These are phyloP conservation scores for Orycteropus afer DNA, from an alignment of 2,113 vertebrate genomes.

Conservation along the genomic window DNA sequence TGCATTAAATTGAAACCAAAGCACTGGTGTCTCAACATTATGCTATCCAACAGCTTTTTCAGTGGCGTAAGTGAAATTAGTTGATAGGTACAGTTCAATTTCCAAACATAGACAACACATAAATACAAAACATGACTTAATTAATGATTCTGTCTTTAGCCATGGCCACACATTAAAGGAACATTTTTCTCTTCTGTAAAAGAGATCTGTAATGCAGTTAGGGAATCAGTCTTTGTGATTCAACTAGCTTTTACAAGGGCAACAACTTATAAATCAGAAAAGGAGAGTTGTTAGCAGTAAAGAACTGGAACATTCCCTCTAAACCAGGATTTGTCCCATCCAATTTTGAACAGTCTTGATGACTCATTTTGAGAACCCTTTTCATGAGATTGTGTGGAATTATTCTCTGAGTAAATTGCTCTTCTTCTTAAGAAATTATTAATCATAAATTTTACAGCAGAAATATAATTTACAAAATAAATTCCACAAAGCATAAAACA, in stretches of 20 bases:
- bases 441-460: background rate
- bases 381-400: background rate
- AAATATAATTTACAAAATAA: background rate
- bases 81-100: constrained; percentile 55
- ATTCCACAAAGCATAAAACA: background rate
- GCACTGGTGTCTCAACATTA: constrained; percentile 50
- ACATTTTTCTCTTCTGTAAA: background rate
- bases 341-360: background rate
- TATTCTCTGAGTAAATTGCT: background rate
- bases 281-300: background rate
- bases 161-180: constrained; percentile 12
- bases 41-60: constrained; percentile 60
- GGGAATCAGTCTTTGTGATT: constrained; percentile 26
- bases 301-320: background rate
- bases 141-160: constrained; percentile 51
- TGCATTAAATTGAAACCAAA: constrained; percentile 61
- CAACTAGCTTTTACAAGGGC: background rate
- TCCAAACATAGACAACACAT: constrained; percentile 40
- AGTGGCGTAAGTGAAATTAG: constrained; percentile 60
- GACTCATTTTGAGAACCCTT: background rate
- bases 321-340: background rate
- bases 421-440: background rate
- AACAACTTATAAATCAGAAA: constrained; percentile 46
- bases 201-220: background rate
- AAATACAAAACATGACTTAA: constrained; percentile 53